Base-by-base conservation (phyloP, 2,797 vertebrate genomes). In the Numenius phaeopus region DNA sequence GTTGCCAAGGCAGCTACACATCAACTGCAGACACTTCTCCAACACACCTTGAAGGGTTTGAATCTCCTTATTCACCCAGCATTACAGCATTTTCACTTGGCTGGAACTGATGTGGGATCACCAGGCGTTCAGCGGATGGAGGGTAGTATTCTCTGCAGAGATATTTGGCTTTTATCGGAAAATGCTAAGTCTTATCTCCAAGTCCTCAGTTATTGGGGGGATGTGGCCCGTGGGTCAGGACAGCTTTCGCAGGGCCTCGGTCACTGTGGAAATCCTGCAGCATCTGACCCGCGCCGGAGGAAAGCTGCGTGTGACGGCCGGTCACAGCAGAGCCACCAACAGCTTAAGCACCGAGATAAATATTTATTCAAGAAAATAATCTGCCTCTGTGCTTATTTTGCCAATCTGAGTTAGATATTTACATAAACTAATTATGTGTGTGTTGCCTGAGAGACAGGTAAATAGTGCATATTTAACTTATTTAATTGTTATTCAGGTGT, bases 351-450 rank as follows among this genome's bases (percentile, higher is more conserved):
- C 71, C 37, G 21, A 24, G 77, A 32, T 27, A 66, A 90, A 95
- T 82, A 91, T 85, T 91, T 89, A 55, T 52, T 64, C 77, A 42
- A 46, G 90, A 62, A 90, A 87, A 87, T 24, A 81, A 87, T 34
- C 82, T 61, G 54, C 75, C 81, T 93, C 78, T 14, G 37, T 62
- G 83, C 93, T 96, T 96, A 61, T 96, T 96, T 94, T 92, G 75
- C 69, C 89, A 90, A 32, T 69, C 80, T 46, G 59, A 29, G 10
- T 58, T 73, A 64, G 62, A 50, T 97, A 92, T 97, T 97, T 96
- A 93, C 89, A 96, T 93, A 93, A 93, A 93, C 87, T 96, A 94
- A 96, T 97, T 66, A 83, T 24, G 78, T 77, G 72, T 72, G 82
- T 62, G 93, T 85, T 92, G 89, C 88, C 87, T 73, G 78, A 89